phyloP scores from a whole-genome alignment of 2,113 vertebrate genomes.

The Paraplagusia blochii region DNA sequence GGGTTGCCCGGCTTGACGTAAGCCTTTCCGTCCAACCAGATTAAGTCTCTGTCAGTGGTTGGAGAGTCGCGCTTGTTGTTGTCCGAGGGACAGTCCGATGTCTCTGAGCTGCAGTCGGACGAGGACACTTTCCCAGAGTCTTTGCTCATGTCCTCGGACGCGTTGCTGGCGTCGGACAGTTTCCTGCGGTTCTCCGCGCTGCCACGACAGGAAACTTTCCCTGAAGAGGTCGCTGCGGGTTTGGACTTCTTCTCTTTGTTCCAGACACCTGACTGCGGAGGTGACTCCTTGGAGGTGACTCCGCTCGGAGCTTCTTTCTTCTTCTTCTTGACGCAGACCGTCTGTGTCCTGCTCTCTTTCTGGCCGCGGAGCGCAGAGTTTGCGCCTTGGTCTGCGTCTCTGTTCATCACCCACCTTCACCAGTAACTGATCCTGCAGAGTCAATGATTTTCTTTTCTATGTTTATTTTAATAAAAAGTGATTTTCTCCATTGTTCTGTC shows the following conservation, averaged over 20 bases:
- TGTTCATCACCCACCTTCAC: constrained; percentile 45
- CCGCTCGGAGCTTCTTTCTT: constrained; percentile 64
- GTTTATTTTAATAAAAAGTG: too few species aligned
- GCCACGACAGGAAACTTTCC: constrained; percentile 16
- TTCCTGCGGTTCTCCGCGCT: constrained; percentile 59
- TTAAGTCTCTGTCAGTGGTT: constrained; percentile 68
- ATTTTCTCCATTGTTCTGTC: too few species aligned
- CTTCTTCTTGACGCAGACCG: constrained; percentile 41
- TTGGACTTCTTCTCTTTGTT: constrained; percentile 48
- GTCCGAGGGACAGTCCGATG: constrained; percentile 85
- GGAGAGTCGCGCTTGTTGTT: constrained; percentile 77
- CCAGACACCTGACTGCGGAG: constrained; percentile 25
- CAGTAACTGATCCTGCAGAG: not conserved
- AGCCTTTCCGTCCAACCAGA: constrained; percentile 59
- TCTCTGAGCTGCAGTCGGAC: constrained; percentile 90
- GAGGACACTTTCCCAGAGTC: constrained; percentile 77
- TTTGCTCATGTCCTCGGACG: constrained; percentile 71
- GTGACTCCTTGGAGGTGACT: constrained; percentile 55
- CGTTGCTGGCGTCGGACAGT: constrained; percentile 69
- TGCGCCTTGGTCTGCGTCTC: constrained; percentile 48
- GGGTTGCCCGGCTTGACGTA: constrained; percentile 35
- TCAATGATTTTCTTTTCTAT: too few species aligned
- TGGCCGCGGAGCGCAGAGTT: constrained; percentile 47
- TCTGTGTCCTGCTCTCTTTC: constrained; percentile 45
- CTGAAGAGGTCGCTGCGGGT: constrained; percentile 47